phyloP scores from a whole-genome alignment of 2,113 vertebrate genomes.

The Heterochromis multidens region DNA sequence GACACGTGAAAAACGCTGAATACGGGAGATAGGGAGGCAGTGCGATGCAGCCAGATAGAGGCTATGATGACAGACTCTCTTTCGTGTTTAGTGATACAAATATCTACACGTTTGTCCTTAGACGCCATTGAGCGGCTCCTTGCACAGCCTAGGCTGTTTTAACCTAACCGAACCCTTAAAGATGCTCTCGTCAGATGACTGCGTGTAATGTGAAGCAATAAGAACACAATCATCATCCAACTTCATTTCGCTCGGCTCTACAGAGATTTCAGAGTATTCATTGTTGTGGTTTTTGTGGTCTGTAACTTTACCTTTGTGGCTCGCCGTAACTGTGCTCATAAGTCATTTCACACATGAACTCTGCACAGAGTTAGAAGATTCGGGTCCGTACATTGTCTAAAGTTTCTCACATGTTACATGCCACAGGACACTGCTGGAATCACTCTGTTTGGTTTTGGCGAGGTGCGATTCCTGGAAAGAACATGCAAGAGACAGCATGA shows the following conservation, averaged over 20 bases:
- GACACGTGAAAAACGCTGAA: background rate
- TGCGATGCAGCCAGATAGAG: background rate
- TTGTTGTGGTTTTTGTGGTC: background rate
- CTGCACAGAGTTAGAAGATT: background rate
- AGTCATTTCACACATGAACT: background rate
- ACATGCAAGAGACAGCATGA: background rate
- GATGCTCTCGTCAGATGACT: background rate
- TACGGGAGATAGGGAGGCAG: background rate
- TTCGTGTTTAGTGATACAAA: background rate
- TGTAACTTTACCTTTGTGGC: background rate
- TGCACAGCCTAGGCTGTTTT: background rate
- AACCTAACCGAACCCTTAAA: background rate
- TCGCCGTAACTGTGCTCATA: no score
- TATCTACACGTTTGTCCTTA: background rate
- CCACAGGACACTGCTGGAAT: background rate
- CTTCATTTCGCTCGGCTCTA: background rate
- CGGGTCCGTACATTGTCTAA: background rate
- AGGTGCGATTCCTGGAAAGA: background rate
- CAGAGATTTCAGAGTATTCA: background rate
- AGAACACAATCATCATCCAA: background rate
- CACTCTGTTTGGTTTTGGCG: background rate
- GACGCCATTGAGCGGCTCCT: background rate
- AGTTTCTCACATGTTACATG: background rate
- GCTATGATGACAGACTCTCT: background rate
- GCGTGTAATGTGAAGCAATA: background rate